Percentiles rank a stretch among this genome's conserved stretches.
These are phyloP conservation scores for Delphinus delphis DNA, from an alignment of 2,113 vertebrate genomes.

Conservation along the genomic window DNA sequence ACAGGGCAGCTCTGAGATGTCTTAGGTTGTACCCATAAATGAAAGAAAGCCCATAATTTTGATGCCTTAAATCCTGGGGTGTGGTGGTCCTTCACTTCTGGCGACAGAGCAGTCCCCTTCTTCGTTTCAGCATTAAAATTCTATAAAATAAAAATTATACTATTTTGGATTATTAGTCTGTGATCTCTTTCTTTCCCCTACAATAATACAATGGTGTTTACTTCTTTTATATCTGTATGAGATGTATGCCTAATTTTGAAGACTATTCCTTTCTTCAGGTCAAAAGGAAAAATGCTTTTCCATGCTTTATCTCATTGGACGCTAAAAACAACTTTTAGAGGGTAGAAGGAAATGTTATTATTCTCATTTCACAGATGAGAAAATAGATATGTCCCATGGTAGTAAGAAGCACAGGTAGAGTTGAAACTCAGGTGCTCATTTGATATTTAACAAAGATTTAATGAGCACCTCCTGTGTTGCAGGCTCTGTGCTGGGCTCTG, in stretches of 20 bases:
- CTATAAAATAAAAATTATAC: neutral
- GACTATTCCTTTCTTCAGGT: neutral
- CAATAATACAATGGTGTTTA: neutral
- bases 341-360: neutral
- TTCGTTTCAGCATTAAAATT: neutral
- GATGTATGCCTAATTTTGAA: neutral
- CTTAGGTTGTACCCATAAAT: neutral
- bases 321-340: neutral
- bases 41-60: neutral
- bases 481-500: neutral
- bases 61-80: neutral
- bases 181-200: neutral
- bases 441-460: conserved; percentile 8
- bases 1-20: neutral
- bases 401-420: neutral
- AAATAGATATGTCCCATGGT: neutral
- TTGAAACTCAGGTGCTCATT: neutral
- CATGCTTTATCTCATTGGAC: neutral
- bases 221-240: neutral
- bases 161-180: neutral
- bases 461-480: neutral
- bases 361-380: conserved; percentile 27
- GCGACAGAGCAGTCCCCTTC: neutral
- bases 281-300: neutral
- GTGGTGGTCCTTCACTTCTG: neutral